A percentile compares a stretch with the other conserved stretches of the same genome.
Conservation (phyloP, 2,113 vertebrate genomes). For the Numenius arquata region DNA sequence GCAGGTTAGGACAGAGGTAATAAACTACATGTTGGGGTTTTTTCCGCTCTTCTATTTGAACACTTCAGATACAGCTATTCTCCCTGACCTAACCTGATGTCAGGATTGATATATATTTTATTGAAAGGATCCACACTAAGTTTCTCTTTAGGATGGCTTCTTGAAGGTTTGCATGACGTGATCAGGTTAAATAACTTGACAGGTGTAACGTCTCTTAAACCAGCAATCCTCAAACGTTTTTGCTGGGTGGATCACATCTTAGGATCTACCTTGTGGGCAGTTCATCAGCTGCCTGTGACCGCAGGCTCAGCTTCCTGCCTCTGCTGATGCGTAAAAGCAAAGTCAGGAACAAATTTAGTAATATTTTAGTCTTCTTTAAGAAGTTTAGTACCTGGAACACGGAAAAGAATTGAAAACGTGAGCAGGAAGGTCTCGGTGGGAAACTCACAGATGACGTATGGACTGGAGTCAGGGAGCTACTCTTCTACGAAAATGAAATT, state of each 20-base stretch:
- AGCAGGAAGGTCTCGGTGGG: neutral
- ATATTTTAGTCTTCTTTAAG: neutral
- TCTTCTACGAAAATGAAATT: neutral
- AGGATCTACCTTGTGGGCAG: neutral
- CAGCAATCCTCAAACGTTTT: neutral
- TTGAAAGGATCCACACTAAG: neutral
- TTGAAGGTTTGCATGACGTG: neutral
- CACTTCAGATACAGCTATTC: neutral
- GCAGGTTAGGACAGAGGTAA: slow-evolving; percentile 20
- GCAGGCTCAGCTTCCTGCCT: neutral
- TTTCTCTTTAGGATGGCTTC: neutral
- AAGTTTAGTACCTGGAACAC: neutral
- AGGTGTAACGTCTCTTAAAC: neutral
- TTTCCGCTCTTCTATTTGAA: neutral
- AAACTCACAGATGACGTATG: neutral
- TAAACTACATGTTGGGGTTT: neutral
- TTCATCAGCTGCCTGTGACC: neutral
- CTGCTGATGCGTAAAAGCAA: neutral
- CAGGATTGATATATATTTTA: neutral
- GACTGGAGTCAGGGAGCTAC: neutral
- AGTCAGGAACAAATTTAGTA: neutral
- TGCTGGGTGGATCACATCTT: neutral
- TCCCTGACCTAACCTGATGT: neutral
- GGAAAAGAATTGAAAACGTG: neutral
- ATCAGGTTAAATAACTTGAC: neutral